Evolutionary conservation across 1,140 invertebrate genomes (phyloP), one percentile per base, ranked within the genome.

Genomic region (Ceratina australensis): DNA sequence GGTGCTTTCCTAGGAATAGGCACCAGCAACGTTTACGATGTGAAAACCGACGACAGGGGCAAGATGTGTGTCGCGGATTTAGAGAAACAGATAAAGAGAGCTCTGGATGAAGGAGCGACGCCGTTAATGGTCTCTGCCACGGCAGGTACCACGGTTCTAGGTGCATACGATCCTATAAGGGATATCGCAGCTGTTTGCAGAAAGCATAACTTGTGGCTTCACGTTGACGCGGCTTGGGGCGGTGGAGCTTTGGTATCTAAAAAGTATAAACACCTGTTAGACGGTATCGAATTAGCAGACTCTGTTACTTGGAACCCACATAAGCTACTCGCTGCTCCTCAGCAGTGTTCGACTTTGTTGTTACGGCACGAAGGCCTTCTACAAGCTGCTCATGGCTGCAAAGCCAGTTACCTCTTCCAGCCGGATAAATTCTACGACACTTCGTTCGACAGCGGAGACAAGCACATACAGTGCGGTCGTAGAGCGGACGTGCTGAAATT

Each of bases 381-480:
- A 0, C 87, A 92, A 54, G 86, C 88, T 7, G 92, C 92, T 0
- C 95, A 96, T 81, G 92, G 93, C 15, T 94, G 95, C 24, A 95
- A 95, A 76, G 98, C 98, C 0, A 94, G 96, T 26, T 99, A 99
- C 89, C 93, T 99, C 18, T 99, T 99, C 91, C 98, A 99, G 91
- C 97, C 98, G 89, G 98, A 99, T 90, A 99, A 99, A 93, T 97
- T 98, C 86, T 99, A 99, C 91, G 97, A 99, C 88, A 96, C 97
- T 0, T 93, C 93, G 15, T 98, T 95, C 85, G 98, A 99, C 87
- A 97, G 96, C 0, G 98, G 98, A 0, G 98, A 99, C 89, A 99
- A 99, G 88, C 96, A 98, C 79, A 95, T 99, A 22, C 96, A 96
- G 88, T 98, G 98, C 87, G 98, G 98, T 0, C 93, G 98, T n/a